Evolutionary conservation across 2,113 vertebrate species (phyloP), one percentile per base, ranked within the genome.

Genomic region (Pygathrix nemaeus): DNA sequence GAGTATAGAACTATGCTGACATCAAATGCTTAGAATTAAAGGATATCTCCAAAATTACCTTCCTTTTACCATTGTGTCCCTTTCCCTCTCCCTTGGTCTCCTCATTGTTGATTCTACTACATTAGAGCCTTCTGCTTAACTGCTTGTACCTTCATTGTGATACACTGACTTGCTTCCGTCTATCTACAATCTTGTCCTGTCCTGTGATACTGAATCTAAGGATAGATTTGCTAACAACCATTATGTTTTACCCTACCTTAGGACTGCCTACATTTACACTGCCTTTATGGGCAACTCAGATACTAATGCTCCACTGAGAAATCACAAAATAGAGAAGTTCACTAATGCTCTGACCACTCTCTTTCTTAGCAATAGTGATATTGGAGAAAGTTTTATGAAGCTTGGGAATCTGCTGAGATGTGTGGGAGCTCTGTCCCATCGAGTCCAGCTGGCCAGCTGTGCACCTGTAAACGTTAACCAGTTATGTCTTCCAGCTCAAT

Each of bases 321-420:
- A 87, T 90, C 48, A 78, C 66, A 86, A 88, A 78, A 48, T 40
- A 92, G 30, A 84, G 13, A 3, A 75, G 21, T 91, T 96, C 35
- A 84, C n/a, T 66, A 78, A 50, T 91, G 30, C 20, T 59, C 18
- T 86, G 8, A 81, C n/a, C 40, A 72, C 73, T 93, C 21, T 88
- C 27, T 17, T 70, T 57, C 68, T 92, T 85, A 95, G n/a, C 25
- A 50, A 1, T 5, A 82, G 23, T 90, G 40, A 35, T 89, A 50
- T 20, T 17, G 25, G 64, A 85, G 38, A 14, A 59, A 59, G 16
- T 86, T 79, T 84, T 90, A 68, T 86, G 30, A 88, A 92, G 48
- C n/a, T 93, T 96, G n/a, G 48, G 48, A 76, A 85, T 88, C 48
- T 93, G 32, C 59, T 87, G 59, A 94, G 68, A 40, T 89, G 20